These are phyloP conservation scores for Bibio marci DNA, from an alignment of 2,888 invertebrate species.

Conservation along the genomic window DNA sequence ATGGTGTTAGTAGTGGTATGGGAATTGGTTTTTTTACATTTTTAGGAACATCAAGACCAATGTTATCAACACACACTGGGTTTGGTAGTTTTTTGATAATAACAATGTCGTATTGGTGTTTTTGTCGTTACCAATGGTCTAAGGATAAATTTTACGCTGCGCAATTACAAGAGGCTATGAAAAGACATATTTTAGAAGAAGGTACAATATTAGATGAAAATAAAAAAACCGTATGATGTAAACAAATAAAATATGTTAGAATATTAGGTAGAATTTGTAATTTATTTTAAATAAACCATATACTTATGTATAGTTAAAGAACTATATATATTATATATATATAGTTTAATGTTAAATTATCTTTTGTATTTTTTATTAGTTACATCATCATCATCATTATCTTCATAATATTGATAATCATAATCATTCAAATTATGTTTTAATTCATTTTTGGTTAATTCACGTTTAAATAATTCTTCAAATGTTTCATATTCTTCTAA, in stretches of 20 bases:
- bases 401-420: constrained; percentile 7
- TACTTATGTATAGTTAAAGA: too few species aligned
- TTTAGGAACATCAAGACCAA: constrained; percentile 52
- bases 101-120: constrained; percentile 50
- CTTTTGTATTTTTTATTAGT: constrained; percentile 10
- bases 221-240: too few species aligned
- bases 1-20: constrained; percentile 54
- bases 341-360: too few species aligned
- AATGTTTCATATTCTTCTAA: constrained; percentile 26
- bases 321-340: too few species aligned
- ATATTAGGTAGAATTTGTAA: too few species aligned
- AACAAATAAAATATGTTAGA: too few species aligned
- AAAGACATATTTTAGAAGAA: constrained; percentile 41
- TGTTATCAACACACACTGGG: constrained; percentile 43
- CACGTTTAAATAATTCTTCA: constrained; percentile 20
- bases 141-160: constrained; percentile 44
- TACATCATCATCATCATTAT: constrained; percentile 4
- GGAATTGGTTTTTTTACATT: constrained; percentile 49
- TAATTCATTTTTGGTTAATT: constrained; percentile 11
- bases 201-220: constrained; percentile 36
- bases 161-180: constrained; percentile 41
- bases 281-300: too few species aligned
- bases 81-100: constrained; percentile 45
- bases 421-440: constrained; percentile 6
- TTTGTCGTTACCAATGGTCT: constrained; percentile 48